Evolutionary conservation across 1,140 invertebrate genomes (phyloP), one percentile per base, ranked within the genome.

Genomic region (Drosophila orosa): DNA sequence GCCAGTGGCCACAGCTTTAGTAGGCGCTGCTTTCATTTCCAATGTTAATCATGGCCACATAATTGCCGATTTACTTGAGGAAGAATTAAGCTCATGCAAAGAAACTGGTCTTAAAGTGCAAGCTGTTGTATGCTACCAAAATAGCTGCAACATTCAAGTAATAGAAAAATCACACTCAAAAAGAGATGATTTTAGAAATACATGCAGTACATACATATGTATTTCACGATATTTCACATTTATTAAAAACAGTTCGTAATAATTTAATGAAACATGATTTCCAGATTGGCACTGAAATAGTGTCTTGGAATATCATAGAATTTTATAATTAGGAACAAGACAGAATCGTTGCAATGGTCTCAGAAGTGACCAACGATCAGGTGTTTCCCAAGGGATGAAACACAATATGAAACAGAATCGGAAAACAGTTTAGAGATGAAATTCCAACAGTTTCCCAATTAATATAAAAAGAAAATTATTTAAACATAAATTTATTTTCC

Each of bases 81-180:
- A 8, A 25, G 24, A 15, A 4, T 24, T 25, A 9, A 15, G 22
- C 15, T n/a, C 8, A 10, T 47, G 24, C 15, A 47, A 47, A 25
- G 15, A 25, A 15, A 24, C 13, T 47, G 24, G 24, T 13, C 24
- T 25, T 0, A n/a, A 10, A 10, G 44, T 47, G 44, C 3, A 10
- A 13, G 44, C 22, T 47, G 44, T 25, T 47, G 42, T 45, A 24
- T 45, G 42, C 13, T 7, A 45, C 1, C 44, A 44, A 45, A 45
- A 45, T 15, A 4, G 7, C 7, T 25, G 22, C 13, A 25, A 25
- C 22, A 24, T 24, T 9, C 2, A 25, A 45, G 44, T 13, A 7
- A 2, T 45, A 9, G 0, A 15, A 3, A 24, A 15, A 45, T 8
- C 42, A 45, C 22, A 45, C 12, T 45, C 7, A 0, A 13, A 45